Evolutionary conservation across 2,113 vertebrate species (phyloP).

Genomic region (Pelobates fuscus): DNA sequence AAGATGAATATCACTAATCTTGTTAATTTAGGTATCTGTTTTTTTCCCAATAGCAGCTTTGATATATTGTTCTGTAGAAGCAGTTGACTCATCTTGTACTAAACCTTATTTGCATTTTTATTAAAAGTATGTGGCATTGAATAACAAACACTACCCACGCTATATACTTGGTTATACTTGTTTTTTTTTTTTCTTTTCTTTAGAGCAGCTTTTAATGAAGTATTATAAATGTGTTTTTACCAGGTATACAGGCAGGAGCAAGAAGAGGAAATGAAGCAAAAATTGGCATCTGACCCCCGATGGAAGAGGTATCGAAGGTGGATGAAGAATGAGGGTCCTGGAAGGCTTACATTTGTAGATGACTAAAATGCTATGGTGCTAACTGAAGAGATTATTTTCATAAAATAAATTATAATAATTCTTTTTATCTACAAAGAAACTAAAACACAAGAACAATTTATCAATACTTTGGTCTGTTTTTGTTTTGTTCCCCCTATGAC

Average conservation of each 20-base stretch:
- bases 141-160: no score
- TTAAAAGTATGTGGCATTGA: no score
- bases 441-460: not conserved
- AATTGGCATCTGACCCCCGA: slow-evolving; percentile 88
- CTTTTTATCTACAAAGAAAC: not conserved
- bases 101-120: no score
- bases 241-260: slow-evolving; percentile 87
- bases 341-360: slow-evolving; percentile 87
- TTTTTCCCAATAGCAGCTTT: no score
- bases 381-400: slow-evolving; percentile 33
- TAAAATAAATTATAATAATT: slow-evolving; percentile 53
- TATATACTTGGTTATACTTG: not conserved
- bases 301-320: slow-evolving; percentile 97
- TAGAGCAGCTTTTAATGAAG: no score
- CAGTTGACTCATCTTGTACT: no score
- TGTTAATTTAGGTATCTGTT: no score
- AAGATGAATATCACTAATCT: no score
- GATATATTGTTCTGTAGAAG: no score
- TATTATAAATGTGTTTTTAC: no score
- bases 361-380: slow-evolving; percentile 70
- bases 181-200: slow-evolving; percentile 21
- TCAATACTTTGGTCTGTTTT: not conserved
- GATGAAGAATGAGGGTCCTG: slow-evolving; percentile 96
- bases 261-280: slow-evolving; percentile 93
- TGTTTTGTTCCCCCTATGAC: no score